Evolutionary conservation across 2,113 vertebrate genomes (phyloP), one percentile per base, ranked within the genome.

Genomic region (Sapajus apella): DNA sequence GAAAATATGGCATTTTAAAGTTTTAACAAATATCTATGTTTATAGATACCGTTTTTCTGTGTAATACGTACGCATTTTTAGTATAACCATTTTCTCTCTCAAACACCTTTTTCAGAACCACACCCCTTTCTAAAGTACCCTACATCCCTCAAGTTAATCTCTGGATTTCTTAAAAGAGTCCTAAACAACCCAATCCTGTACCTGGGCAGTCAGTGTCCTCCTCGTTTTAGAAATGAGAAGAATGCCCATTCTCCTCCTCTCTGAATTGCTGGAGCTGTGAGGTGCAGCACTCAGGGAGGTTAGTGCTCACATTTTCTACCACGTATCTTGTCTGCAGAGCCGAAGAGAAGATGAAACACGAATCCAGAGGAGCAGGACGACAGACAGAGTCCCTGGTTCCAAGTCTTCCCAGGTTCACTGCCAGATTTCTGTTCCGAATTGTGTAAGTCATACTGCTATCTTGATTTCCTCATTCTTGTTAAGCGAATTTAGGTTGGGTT

Each of bases 21-120:
- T 83, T 92, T 92, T 13, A 92, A 47, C 20, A 47, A 75, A 35
- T 55, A 55, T 8, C 35, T 92, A 45, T 87, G n/a, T 87, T 81
- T 85, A 90, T 81, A 64, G 30, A 61, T 89, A 30, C 8, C 37
- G 20, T 40, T 92, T 94, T 50, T 50, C 37, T 61, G 43, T 50
- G 30, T 84, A 80, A 80, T 32, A 47, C 13, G 16, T 23, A 3
- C n/a, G 27, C 76, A 5, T 83, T 66, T 90, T 93, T 45, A 89
- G n/a, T 87, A 82, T 52, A 86, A 90, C 13, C 35, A 40, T 50
- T 86, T 97, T 97, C 47, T 47, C 37, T 96, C 14, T 83, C 73
- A 84, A 68, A 68, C 3, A 18, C 2, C 76, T 91, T 91, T 79
- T 32, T 95, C 32, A 92, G n/a, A 81, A 79, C 18, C 35, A 43